A percentile compares a stretch with the other conserved stretches of the same genome.
Conservation (phyloP, 2,113 vertebrate species). For the Casuarius casuarius region DNA sequence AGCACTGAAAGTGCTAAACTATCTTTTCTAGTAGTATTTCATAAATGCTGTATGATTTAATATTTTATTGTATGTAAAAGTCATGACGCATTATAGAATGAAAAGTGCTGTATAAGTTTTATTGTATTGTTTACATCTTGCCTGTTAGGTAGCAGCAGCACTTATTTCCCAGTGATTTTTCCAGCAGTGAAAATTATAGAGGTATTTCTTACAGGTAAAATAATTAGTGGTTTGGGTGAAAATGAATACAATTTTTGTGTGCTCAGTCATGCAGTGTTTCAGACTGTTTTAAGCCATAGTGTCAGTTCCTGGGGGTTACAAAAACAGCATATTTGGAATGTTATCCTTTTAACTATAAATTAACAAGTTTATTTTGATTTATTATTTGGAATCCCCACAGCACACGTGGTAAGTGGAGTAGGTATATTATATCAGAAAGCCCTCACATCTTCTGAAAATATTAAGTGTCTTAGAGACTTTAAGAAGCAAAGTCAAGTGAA, state of each 20-base stretch:
- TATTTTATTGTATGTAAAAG: not conserved
- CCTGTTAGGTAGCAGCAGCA: slow-evolving; percentile 5
- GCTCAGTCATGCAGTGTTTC: slow-evolving; percentile 27
- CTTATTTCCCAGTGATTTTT: slow-evolving; percentile 52
- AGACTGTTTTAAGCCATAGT: not conserved
- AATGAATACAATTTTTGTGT: slow-evolving; percentile 32
- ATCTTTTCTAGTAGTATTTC: not conserved
- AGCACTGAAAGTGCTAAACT: not conserved
- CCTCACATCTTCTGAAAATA: not conserved
- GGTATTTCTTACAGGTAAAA: slow-evolving; percentile 68
- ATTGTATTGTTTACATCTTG: slow-evolving; percentile 6
- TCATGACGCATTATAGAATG: not conserved
- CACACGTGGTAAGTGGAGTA: not conserved
- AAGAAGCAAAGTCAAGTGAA: not conserved
- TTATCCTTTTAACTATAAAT: slow-evolving; percentile 23
- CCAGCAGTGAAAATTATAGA: slow-evolving; percentile 65
- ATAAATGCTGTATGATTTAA: not conserved
- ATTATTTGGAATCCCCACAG: not conserved
- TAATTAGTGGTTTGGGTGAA: slow-evolving; percentile 61
- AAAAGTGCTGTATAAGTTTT: not conserved
- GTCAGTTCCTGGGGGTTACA: slow-evolving; percentile 38
- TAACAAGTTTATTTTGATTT: not conserved
- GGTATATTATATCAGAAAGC: not conserved
- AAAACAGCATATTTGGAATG: slow-evolving; percentile 20
- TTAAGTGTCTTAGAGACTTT: not conserved